Evolutionary conservation across 2,888 invertebrate genomes (phyloP), one percentile per base, ranked within the genome.

Genomic region (Alcis repandata): DNA sequence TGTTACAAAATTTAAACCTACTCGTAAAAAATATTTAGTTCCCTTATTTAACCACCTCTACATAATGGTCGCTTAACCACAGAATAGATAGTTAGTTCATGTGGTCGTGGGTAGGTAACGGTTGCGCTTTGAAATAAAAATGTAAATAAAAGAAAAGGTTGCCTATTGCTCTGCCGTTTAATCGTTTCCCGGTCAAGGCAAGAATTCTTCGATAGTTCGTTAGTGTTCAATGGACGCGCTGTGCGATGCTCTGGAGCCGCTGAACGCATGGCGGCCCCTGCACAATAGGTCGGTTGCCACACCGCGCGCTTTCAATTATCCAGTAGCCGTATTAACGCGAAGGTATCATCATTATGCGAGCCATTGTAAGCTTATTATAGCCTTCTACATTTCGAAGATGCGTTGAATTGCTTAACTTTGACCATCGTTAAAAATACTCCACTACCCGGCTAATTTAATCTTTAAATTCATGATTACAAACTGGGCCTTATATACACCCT

Each of bases 111-210:
- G n/a, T n/a, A n/a, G n/a, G n/a, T n/a, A n/a, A n/a, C n/a, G n/a
- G n/a, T n/a, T n/a, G n/a, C n/a, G n/a, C n/a, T n/a, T n/a, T n/a
- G n/a, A n/a, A n/a, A n/a, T n/a, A 49, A 59, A 52, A 54, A 46
- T 9, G 27, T 40, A 46, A 54, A 53, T 46, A 56, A 54, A 57
- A 45, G 45, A 36, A 57, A 62, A 62, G 49, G 41, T 53, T 22
- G 59, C 15, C 8, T 17, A 43, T 41, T 51, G 49, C 43, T 54
- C 33, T 11, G 33, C 32, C 48, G 20, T 38, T 43, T 60, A 11
- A 45, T 11, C 27, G 52, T 45, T 52, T 45, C 38, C 33, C 57
- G 62, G 62, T 57, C 63, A 58, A 57, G 63, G 63, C 27, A 15
- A 43, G 43, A 45, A 15, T 13, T 54, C 41, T 46, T 22, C 45